Base-by-base conservation (phyloP, 1,140 invertebrate genomes). In the Papilio machaon region DNA sequence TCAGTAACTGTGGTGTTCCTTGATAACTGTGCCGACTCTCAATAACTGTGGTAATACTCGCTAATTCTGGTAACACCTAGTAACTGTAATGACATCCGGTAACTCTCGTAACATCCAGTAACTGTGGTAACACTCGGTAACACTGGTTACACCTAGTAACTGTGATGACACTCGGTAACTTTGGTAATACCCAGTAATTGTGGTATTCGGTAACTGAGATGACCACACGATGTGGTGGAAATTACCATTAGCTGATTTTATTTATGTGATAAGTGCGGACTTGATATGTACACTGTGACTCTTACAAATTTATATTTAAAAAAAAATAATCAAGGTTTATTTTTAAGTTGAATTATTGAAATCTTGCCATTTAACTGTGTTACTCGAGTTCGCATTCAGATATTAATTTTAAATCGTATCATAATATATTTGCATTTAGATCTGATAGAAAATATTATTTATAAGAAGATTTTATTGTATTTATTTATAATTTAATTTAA, bases 191-290 rank as follows among this genome's bases (percentile, higher is more conserved):
- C 23, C 52, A 54, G 17, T 54, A 54, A n/a, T 17, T 54, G 5
- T n/a, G 15, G 17, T 54, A 17, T 5, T 54, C 52, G 15, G 15
- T 54, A 54, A 54, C 17, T 54, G 23, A 30, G 23, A 30, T 30
- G 23, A 30, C 17, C 54, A 19, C 17, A 58, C 17, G n/a, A 58
- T 58, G 54, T 58, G 52, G 52, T 54, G 17, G 17, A 58, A 58
- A 58, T 58, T 58, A 58, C 54, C 54, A 58, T 58, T 58, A 58
- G 54, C 54, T 58, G 54, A 58, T 58, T 58, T 58, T 58, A 58
- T 58, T 58, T 58, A 58, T 58, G 54, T 58, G 54, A 58, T 58
- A 58, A 19, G n/a, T 19, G 54, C 54, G 54, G 2, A 58, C 54
- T 58, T 17, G 54, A 58, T 7, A n/a, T 5, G 5, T 19, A n/a